Percentiles rank a stretch among this genome's conserved stretches.
These are phyloP conservation scores for Hystrix cristata DNA, from an alignment of 2,113 vertebrate genomes.

Conservation along the genomic window DNA sequence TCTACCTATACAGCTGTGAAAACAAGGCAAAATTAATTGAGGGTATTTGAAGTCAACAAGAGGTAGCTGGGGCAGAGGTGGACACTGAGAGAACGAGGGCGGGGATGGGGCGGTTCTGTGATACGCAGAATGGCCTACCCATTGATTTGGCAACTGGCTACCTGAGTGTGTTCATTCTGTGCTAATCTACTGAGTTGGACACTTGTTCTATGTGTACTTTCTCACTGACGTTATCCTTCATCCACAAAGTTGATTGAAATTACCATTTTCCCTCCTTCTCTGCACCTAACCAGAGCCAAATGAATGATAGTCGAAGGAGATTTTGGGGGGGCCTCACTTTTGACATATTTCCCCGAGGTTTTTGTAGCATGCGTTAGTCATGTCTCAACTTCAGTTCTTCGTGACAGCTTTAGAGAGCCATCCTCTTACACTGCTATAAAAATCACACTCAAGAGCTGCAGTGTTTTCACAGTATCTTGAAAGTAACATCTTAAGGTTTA, in stretches of 20 bases:
- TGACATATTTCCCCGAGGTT: not conserved
- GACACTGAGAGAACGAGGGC: not conserved
- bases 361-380: not conserved
- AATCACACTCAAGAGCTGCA: constrained; percentile 41
- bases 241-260: not conserved
- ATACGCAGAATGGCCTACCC: not conserved
- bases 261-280: not conserved
- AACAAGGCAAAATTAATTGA: not conserved
- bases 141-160: not conserved
- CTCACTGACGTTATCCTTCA: not conserved
- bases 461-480: constrained; percentile 64
- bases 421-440: constrained; percentile 43
- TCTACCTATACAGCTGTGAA: not conserved
- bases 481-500: constrained; percentile 65
- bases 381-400: constrained; percentile 4
- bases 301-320: not conserved
- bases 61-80: not conserved
- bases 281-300: not conserved
- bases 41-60: not conserved
- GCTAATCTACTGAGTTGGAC: not conserved
- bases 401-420: constrained; percentile 55
- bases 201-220: not conserved
- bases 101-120: not conserved
- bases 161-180: not conserved
- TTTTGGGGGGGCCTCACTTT: not conserved